phyloP scores from a whole-genome alignment of 2,113 vertebrate genomes.

The Amblyopsis rosae region DNA sequence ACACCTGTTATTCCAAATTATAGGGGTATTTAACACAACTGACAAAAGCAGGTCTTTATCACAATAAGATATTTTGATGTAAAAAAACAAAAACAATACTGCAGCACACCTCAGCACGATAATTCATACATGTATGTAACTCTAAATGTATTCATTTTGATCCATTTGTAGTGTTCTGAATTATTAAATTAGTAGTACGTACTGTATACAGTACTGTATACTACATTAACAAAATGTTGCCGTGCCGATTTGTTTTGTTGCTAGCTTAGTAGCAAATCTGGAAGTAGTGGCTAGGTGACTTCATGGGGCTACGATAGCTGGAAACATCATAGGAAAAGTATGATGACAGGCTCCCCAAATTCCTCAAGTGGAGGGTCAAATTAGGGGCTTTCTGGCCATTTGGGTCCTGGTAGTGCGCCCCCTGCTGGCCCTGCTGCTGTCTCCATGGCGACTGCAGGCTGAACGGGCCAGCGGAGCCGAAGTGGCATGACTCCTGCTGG shows the following conservation, averaged over 20 bases:
- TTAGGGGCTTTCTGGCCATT: constrained; percentile 65
- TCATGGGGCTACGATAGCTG: constrained; percentile 79
- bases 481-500: constrained; percentile 57
- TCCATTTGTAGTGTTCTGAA: not conserved
- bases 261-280: constrained; percentile 74
- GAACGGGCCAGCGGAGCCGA: constrained; percentile 58
- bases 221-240: not conserved
- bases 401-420: constrained; percentile 40
- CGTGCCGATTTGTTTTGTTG: not conserved
- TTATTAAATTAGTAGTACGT: not conserved
- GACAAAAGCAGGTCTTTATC: not conserved
- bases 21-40: not conserved
- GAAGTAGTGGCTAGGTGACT: constrained; percentile 83
- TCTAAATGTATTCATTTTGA: too few species aligned
- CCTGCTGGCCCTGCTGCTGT: constrained; percentile 61
- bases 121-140: not conserved
- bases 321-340: constrained; percentile 73
- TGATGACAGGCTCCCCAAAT: constrained; percentile 73
- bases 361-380: constrained; percentile 73
- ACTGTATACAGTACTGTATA: too few species aligned
- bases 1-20: not conserved
- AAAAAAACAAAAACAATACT: not conserved
- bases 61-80: not conserved
- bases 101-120: not conserved
- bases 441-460: constrained; percentile 54